Evolutionary conservation across 2,113 vertebrate genomes (phyloP), one percentile per base, ranked within the genome.

Genomic region (Ciconia boyciana): DNA sequence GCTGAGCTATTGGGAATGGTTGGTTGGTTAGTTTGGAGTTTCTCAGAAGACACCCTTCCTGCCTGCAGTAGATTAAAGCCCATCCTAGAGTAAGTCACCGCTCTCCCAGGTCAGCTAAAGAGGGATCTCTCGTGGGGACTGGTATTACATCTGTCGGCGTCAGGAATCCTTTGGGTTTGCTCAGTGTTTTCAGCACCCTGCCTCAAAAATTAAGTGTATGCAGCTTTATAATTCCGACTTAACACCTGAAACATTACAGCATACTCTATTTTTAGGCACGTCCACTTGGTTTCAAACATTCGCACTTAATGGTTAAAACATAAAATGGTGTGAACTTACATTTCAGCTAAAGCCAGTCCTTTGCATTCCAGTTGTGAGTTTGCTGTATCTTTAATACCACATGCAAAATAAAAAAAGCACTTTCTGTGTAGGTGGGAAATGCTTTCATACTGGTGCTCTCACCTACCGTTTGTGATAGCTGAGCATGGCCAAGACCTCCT

Each of bases 241-340:
- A 84, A 71, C 19, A 52, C 51, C 89, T 72, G 57, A 82, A 89
- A 83, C 7, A 19, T 68, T 49, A 89, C 41, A 95, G 26, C 31
- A 39, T 4, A 48, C 31, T 44, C 26, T 76, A 43, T 76, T 95
- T 94, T 91, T 84, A 95, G 74, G 46, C 18, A 68, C 0, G 16
- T 92, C 89, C 77, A 75, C 61, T 82, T 89, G 34, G 34, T 85
- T 94, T 93, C 83, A 82, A 89, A 79, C 72, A 57, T 78, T 93
- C 8, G 0, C 77, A 89, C 86, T 41, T 52, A 61, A 79, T 46
- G 83, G 84, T 84, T 76, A 83, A 83, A 92, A 83, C 18, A 68
- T 52, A 58, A 94, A 96, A 83, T 11, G 16, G 41, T 79, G 89
- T 29, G 51, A 96, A 82, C 55, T 44, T 75, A 70, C 7, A 57